Conservation (phyloP, 2,888 invertebrate genomes). For the Neria commutata region DNA sequence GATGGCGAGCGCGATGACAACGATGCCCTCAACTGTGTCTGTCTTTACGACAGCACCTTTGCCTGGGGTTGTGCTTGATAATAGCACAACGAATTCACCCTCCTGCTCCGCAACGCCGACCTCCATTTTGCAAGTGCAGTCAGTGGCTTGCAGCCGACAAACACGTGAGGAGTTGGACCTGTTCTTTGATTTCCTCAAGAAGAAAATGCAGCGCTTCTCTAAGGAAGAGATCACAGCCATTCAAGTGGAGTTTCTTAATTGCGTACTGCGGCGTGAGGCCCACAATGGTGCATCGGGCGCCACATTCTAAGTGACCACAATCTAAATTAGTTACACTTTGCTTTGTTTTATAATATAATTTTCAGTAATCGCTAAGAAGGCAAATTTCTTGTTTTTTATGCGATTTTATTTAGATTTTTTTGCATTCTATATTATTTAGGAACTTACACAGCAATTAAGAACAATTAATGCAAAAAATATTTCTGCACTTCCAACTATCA, state of each 20-base stretch:
- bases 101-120: no score
- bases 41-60: slow-evolving; percentile 42
- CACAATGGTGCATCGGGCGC: slow-evolving; percentile 21
- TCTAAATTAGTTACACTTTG: no score
- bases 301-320: no score
- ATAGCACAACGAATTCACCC: slow-evolving; percentile 13
- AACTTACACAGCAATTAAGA: no score
- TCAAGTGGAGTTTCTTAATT: slow-evolving; percentile 57
- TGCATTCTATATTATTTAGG: no score
- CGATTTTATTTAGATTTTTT: no score
- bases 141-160: slow-evolving; percentile 10
- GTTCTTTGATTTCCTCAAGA: slow-evolving; percentile 57
- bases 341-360: no score
- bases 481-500: no score
- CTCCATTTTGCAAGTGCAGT: slow-evolving; percentile 25
- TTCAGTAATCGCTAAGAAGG: no score
- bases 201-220: slow-evolving; percentile 55
- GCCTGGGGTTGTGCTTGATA: slow-evolving; percentile 32
- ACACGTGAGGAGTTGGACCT: slow-evolving; percentile 54
- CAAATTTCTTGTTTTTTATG: no score
- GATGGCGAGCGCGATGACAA: slow-evolving; percentile 23
- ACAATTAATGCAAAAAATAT: no score
- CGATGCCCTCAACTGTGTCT: slow-evolving; percentile 42
- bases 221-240: slow-evolving; percentile 55
- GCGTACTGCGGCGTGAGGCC: slow-evolving; percentile 52